phyloP scores from a whole-genome alignment of 2,113 vertebrate species.

The Arizona elegans region DNA sequence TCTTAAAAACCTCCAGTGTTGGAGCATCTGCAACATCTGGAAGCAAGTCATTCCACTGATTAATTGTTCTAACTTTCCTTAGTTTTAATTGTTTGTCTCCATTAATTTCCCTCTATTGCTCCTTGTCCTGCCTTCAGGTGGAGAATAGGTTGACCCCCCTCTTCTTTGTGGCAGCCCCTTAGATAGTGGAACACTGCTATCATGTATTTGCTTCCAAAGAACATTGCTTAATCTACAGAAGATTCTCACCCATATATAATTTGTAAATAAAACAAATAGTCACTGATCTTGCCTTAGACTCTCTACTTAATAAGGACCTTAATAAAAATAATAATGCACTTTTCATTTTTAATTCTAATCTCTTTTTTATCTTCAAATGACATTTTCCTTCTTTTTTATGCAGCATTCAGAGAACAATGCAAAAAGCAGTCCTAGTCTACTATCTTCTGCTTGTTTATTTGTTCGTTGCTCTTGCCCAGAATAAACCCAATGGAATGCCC shows the following conservation, averaged over 20 bases:
- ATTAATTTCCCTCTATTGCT: background rate
- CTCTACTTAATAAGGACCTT: background rate
- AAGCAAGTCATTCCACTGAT: background rate
- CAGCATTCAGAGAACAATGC: slow-evolving; percentile 63
- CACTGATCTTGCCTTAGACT: background rate
- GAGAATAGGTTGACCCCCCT: background rate
- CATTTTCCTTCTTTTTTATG: slow-evolving; percentile 19
- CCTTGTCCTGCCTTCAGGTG: background rate
- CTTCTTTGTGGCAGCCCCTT: background rate
- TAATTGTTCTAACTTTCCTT: background rate
- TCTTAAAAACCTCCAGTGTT: background rate
- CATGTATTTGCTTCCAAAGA: background rate
- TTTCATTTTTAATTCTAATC: background rate
- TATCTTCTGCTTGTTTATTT: slow-evolving; percentile 64
- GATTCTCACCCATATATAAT: background rate
- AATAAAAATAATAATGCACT: background rate
- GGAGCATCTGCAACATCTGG: background rate
- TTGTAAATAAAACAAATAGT: background rate
- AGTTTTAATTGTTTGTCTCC: background rate
- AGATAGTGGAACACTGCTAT: background rate
- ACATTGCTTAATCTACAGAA: background rate
- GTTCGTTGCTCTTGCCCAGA: slow-evolving; percentile 55
- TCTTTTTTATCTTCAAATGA: background rate
- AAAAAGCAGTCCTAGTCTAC: slow-evolving; percentile 61
- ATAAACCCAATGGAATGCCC: slow-evolving; percentile 33